phyloP scores from a whole-genome alignment of 64 coral and sea anemone species.

The Acropora yongei region DNA sequence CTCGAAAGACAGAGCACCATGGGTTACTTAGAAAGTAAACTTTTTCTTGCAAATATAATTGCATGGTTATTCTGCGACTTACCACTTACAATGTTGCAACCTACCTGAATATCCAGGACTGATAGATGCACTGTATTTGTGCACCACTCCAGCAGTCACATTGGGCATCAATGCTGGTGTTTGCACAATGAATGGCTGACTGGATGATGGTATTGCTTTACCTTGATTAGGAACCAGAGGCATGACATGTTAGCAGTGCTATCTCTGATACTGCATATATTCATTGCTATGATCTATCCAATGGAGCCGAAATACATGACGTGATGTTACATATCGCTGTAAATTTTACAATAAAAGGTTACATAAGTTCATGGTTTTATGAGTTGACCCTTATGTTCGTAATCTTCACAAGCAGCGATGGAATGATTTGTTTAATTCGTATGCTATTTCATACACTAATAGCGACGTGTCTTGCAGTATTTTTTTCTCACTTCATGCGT shows the following conservation, averaged over 20 bases:
- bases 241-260: not conserved
- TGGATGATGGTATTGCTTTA: not conserved
- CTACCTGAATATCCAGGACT: conserved; percentile 35
- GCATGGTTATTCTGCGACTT: too few relatives aligned
- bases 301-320: too few relatives aligned
- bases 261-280: not conserved
- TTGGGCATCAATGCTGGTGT: not conserved
- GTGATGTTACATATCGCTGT: too few relatives aligned
- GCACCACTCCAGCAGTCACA: not conserved
- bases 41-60: too few relatives aligned
- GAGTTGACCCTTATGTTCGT: too few relatives aligned
- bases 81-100: not conserved
- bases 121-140: conserved; percentile 32
- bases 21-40: not conserved
- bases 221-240: not conserved
- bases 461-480: too few relatives aligned
- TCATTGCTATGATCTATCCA: not conserved
- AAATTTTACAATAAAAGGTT: too few relatives aligned
- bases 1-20: not conserved
- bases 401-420: too few relatives aligned
- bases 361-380: too few relatives aligned
- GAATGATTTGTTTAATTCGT: too few relatives aligned
- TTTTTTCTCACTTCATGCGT: too few relatives aligned
- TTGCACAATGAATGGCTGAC: conserved; percentile 15
- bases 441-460: too few relatives aligned